Percentiles rank a stretch among this genome's conserved stretches.
phyloP scores from a whole-genome alignment of 2,113 vertebrate species.

The Picathartes gymnocephalus region DNA sequence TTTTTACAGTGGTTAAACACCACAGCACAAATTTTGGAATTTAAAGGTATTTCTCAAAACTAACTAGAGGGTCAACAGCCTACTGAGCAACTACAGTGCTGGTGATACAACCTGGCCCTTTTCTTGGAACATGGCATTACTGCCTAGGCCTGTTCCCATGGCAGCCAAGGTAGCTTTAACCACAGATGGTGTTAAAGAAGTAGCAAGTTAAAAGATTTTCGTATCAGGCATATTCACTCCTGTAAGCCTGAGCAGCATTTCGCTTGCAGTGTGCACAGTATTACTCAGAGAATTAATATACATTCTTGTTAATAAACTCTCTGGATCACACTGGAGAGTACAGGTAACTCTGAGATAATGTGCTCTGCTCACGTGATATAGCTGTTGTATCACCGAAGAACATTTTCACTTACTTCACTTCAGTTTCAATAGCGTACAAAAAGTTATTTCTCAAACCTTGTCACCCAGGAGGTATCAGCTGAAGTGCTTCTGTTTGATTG shows the following conservation, averaged over 20 bases:
- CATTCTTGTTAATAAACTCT: neutral
- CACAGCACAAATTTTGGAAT: neutral
- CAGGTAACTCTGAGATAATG: neutral
- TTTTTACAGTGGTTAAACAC: neutral
- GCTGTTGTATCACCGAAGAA: neutral
- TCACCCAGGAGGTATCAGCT: neutral
- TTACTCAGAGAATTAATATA: neutral
- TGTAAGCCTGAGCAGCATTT: neutral
- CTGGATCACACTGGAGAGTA: neutral
- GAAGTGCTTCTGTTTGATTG: conserved; percentile 29
- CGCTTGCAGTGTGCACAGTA: neutral
- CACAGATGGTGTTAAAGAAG: neutral
- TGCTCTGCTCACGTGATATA: neutral
- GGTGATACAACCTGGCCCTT: neutral
- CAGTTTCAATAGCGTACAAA: neutral
- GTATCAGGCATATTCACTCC: neutral
- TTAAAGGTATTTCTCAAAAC: neutral
- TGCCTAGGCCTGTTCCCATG: accelerated
- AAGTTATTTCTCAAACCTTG: conserved; percentile 2
- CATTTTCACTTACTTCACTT: neutral
- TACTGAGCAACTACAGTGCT: neutral
- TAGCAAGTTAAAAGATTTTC: neutral
- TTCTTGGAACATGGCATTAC: too few relatives aligned
- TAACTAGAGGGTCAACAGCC: neutral
- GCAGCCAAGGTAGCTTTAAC: neutral